These are phyloP conservation scores for Druceiella hillmani DNA, from an alignment of 2,888 invertebrate genomes.

Conservation along the genomic window DNA sequence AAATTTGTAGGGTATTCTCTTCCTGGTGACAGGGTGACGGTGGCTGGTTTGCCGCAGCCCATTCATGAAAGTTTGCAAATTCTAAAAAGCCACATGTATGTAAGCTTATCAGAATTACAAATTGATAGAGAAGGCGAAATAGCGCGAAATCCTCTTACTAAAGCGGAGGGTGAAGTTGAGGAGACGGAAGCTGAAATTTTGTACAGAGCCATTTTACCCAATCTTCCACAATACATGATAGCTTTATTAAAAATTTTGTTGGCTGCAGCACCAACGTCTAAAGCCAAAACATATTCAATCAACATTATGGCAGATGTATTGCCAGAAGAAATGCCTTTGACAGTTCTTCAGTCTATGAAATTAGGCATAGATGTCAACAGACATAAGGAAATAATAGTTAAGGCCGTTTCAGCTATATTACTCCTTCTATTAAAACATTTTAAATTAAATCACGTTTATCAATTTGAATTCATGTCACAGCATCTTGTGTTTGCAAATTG, in stretches of 20 bases:
- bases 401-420: constrained; percentile 87
- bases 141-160: constrained; percentile 84
- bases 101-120: constrained; percentile 89
- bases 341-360: constrained; percentile 90
- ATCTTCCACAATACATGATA: constrained; percentile 96
- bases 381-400: constrained; percentile 98
- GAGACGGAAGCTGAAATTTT: constrained; percentile 83
- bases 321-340: constrained; percentile 97
- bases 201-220: constrained; percentile 92
- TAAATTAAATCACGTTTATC: constrained; percentile 94
- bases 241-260: constrained; percentile 92
- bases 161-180: constrained; percentile 71
- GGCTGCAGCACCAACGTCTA: constrained; percentile 98
- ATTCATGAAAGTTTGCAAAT: constrained; percentile 95
- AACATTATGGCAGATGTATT: constrained; percentile 97
- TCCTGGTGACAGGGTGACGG: constrained; percentile 77
- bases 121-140: constrained; percentile 88
- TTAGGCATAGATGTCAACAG: constrained; percentile 96
- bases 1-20: constrained; percentile 97
- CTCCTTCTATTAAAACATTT: constrained; percentile 93
- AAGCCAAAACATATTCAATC: constrained; percentile 94
- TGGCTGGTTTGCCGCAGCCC: constrained; percentile 93
- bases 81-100: constrained; percentile 88
- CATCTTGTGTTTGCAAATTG: constrained; percentile 99
- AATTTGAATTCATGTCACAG: constrained; percentile 99